Evolutionary conservation across 2,888 invertebrate species (phyloP).

Genomic region (Dryomyza anilis): DNA sequence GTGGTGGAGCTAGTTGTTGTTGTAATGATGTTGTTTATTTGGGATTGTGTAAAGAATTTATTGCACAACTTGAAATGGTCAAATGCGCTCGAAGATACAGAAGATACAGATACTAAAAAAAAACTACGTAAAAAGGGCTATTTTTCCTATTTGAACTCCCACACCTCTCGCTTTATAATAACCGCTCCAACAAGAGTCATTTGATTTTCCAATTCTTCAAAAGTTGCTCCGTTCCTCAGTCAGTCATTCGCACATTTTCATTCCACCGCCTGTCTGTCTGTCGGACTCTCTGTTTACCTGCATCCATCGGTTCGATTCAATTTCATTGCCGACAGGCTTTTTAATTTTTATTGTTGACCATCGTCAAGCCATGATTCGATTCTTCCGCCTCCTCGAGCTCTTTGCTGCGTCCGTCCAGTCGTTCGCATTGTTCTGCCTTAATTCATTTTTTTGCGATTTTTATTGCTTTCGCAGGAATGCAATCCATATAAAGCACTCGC

Average conservation of each 20-base stretch:
- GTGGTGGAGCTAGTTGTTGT: neutral
- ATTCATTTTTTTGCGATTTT: conserved; percentile 46
- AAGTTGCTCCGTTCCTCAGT: too few species aligned
- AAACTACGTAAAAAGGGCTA: neutral
- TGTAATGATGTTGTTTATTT: conserved; percentile 8
- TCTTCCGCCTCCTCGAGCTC: neutral
- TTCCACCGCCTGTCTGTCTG: neutral
- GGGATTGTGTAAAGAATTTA: conserved; percentile 28
- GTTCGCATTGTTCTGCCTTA: conserved; percentile 26
- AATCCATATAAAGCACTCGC: conserved; percentile 33
- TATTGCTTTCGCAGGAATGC: conserved; percentile 54
- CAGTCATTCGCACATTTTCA: too few species aligned
- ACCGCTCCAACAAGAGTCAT: too few species aligned
- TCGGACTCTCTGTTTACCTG: neutral
- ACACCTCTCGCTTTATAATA: neutral
- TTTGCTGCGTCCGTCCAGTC: neutral
- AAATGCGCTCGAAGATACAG: conserved; percentile 35
- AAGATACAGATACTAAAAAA: neutral
- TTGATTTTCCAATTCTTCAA: too few species aligned
- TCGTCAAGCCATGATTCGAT: neutral
- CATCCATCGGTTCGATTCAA: neutral
- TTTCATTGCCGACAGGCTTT: neutral
- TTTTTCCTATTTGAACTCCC: too few species aligned
- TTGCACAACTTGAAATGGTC: conserved; percentile 33
- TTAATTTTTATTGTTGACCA: neutral